These are phyloP conservation scores for Pseudomyrmex dendroicus DNA, from an alignment of 1,140 invertebrate genomes.

Conservation along the genomic window DNA sequence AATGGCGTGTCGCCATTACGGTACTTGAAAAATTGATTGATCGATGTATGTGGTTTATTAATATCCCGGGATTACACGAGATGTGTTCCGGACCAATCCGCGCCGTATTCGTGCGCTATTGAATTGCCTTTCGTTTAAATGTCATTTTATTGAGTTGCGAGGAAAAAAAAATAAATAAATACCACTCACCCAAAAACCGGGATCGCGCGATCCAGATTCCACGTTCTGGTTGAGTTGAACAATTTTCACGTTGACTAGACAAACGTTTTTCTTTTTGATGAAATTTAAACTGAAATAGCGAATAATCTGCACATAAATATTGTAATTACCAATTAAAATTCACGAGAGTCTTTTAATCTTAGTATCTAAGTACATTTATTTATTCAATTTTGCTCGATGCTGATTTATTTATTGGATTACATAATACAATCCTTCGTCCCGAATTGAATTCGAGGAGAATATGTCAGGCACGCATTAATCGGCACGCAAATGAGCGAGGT, in stretches of 20 bases:
- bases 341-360: too few species aligned
- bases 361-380: too few species aligned
- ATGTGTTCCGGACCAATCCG: neutral
- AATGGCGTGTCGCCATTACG: slow-evolving; percentile 7
- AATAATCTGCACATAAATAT: too few species aligned
- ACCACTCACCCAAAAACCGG: too few species aligned
- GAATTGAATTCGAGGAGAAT: neutral
- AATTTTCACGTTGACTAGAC: too few species aligned
- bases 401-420: neutral
- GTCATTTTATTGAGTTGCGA: neutral
- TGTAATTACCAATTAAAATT: too few species aligned
- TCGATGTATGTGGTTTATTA: slow-evolving; percentile 37
- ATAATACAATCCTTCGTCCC: neutral
- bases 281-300: too few species aligned
- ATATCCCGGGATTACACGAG: slow-evolving; percentile 20
- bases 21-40: slow-evolving; percentile 40
- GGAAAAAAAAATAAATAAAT: neutral
- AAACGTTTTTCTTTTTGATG: too few species aligned
- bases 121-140: neutral
- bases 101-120: neutral
- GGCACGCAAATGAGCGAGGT: neutral
- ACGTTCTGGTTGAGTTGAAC: too few species aligned
- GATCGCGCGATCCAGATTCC: too few species aligned
- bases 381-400: too few species aligned
- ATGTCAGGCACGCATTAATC: neutral